Evolutionary conservation across 2,113 vertebrate species (phyloP), one percentile per base, ranked within the genome.

Genomic region (Orthonyx spaldingii): DNA sequence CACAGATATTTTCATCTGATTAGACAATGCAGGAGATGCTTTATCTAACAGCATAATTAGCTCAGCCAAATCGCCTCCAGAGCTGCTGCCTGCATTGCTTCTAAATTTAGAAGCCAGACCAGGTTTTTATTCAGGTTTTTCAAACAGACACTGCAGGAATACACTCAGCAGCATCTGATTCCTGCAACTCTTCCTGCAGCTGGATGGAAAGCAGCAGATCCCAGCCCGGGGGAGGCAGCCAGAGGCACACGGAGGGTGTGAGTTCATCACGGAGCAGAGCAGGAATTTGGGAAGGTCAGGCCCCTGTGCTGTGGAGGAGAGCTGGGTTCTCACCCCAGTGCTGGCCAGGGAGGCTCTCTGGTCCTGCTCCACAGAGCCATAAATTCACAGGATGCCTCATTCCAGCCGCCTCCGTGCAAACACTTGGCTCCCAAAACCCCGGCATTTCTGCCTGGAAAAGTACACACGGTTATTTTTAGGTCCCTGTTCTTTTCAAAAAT

Each of bases 401-500:
- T 82, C 52, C 93, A 95, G 92, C 91, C 78, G 75, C 87, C 95
- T 92, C 93, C 66, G 5, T 71, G 87, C 95, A 87, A 93, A 59
- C 81, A 27, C 44, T 92, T 95, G 95, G 96, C 92, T 96, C 94
- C 50, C 92, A 21, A 55, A 85, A 55, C 2, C 41, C n/a, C 53
- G 23, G 75, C 92, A 17, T 82, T 84, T 95, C 93, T 87, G 75
- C 94, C 91, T 97, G 85, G 91, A 94, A 93, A 94, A 97, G 96
- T 88, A 95, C 96, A 94, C 94, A 46, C 1, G 83, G 94, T 70
- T 98, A 97, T 98, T 98, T 97, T 97, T 97, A 97, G 94, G 65
- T 52, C 53, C 76, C 71, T 94, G 94, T 86, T 81, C 76, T 84
- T 83, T 96, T 87, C 89, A 92, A 94, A 94, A 97, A 94, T 82